Evolutionary conservation across 2,797 vertebrate genomes (phyloP), one percentile per base, ranked within the genome.

Genomic region (Trematomus bernacchii): DNA sequence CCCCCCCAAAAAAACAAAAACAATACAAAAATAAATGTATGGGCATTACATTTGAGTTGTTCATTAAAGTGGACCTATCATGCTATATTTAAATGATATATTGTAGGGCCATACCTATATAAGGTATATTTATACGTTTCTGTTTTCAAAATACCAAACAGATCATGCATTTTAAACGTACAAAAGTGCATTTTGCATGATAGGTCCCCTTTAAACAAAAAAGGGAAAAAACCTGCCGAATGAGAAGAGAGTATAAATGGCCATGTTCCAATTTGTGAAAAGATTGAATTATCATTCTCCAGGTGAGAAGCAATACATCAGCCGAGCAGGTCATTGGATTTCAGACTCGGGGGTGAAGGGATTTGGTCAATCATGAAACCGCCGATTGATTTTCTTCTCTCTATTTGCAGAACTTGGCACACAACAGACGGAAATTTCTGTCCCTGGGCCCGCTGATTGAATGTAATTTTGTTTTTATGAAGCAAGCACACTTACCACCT

Each of bases 321-420:
- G 66, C 71, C 3, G 12, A 54, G 43, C 77, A 85, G 84, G 74
- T 86, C 84, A 93, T 74, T 87, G 81, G 74, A 73, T 93, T 90
- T 85, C 55, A 76, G 79, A 84, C 87, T 87, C 21, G 0, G 15
- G 52, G 87, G 82, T 88, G 78, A 89, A 77, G 58, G 73, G 76
- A 82, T 92, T 89, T 89, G 86, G 85, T 92, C 88, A 80, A 82
- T 89, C 85, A 80, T 70, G 77, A 86, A 91, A 81, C 75, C 84
- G 75, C 70, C 76, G 64, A 90, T 90, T 88, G 91, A 91, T 90
- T 92, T 88, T 85, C 73, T 60, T 85, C 75, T 84, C 83, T 88
- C 87, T 91, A 89, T 91, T 87, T 88, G 81, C 55, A 86, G 85
- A 86, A 82, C 48, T 68, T 89, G 89, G 87, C 79, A 54, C 43